Base-by-base conservation (phyloP, 35 echinoderm and acorn worm genomes). In the Diadema setosum region DNA sequence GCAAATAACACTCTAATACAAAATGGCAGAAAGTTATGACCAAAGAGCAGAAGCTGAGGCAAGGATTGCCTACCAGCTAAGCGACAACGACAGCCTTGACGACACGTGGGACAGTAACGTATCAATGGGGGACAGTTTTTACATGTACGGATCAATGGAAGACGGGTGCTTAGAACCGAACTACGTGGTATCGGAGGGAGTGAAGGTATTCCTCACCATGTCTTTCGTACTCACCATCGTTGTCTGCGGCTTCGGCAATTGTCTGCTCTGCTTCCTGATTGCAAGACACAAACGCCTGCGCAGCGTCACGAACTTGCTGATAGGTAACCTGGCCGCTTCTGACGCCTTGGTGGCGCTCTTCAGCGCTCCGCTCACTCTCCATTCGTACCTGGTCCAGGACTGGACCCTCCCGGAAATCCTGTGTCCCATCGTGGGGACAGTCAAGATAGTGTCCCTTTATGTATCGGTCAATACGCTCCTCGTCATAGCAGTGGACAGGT, bases 401-500 rank as follows among this genome's bases (percentile, higher is more conserved):
- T 98, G 96, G 96, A 74, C 84, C 5, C 87, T 93, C 15, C 92
- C 92, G 30, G 46, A 39, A 44, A 16, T 88, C 29, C 45, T 94
- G 24, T 98, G 96, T 64, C 84, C 64, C 26, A 45, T 94, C 15
- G 92, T 98, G 0, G 92, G 88, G 8, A 89, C 91, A 3, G 31
- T 98, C 41, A 93, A 98, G 16, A 65, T 83, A 26, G 89, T 94
- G 4, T 98, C 96, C 0, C 39, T 98, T 2, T 94, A 83, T 52
- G 96, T 98, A 26, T 98, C 96, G 0, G 96, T 98, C 58, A 98
- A 94, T 43, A 98, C 96, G 5, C 82, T 98, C 1, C 70, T 98
- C 21, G 92, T 98, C 18, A 98, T 98, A 16, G 92, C 96, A 4
- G 49, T 94, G 9, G 96, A 98, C 70, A 94, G 96, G 96, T 98